Base-by-base conservation (phyloP, 2,888 invertebrate genomes). In the Tanaodytes sp. region DNA sequence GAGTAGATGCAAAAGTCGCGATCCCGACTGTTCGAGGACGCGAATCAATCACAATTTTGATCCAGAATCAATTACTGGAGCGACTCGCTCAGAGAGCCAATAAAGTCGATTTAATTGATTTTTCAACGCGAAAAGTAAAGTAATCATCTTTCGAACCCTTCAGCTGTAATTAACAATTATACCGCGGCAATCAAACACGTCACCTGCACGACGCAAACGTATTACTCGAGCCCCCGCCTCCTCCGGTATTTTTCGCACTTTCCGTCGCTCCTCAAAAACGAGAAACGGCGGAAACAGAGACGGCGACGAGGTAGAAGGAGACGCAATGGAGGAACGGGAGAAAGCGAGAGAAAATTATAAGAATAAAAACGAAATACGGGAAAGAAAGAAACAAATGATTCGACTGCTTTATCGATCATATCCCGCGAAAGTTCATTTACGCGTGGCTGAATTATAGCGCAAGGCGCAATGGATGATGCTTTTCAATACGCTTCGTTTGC, bases 401-500 rank as follows among this genome's bases (percentile, higher is more conserved):
- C 30, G 51, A 40, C 30, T 57, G 43, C 55, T 52, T 62, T 62
- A 68, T 68, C 62, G 62, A 68, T 68, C 62, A 57, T 51, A 57
- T 45, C 9, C 40, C 52, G 48, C 51, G 48, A 63, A 68, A 68
- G 57, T 58, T 57, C 57, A 62, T 68, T 63, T 58, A 57, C 52
- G 36, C 48, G 31, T n/a, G 27, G 45, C 23, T 18, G 37, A 58
- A 58, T 68, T 45, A 57, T 57, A 52, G 48, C 51, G 61, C 49
- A 49, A n/a, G 52, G 37, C 61, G 39, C 18, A 62, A 46, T 51
- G 43, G 55, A 37, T 18, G 33, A 30, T 51, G 62, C 67, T 57
- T 62, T 67, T 65, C 57, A 62, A 67, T 67, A 61, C 46, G 40
- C 57, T 57, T 62, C 67, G 62, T 62, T 67, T 62, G 57, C 62